Conservation (phyloP, 2,113 vertebrate genomes). For the Larimichthys crocea region DNA sequence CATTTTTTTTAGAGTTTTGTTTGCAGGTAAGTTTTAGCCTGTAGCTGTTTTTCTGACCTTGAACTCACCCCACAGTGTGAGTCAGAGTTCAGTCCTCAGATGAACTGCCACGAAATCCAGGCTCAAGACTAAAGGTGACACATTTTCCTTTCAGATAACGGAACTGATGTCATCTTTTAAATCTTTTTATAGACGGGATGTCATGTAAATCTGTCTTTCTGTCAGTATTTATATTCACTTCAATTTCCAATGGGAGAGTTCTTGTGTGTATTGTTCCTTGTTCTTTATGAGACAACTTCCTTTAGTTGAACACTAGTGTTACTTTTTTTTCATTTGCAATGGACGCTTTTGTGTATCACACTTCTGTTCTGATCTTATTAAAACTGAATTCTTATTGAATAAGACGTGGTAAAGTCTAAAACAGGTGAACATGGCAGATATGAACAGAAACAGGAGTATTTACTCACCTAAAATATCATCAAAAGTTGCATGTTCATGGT, state of each 20-base stretch:
- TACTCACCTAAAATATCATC: constrained; percentile 97
- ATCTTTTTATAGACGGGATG: neutral
- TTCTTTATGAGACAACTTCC: neutral
- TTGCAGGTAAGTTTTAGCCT: constrained; percentile 11
- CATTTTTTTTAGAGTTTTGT: neutral
- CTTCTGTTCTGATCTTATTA: neutral
- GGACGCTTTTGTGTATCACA: neutral
- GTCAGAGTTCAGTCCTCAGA: constrained; percentile 23
- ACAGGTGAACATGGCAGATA: neutral
- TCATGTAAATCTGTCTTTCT: neutral
- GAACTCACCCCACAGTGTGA: neutral
- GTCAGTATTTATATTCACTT: neutral
- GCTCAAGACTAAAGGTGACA: neutral
- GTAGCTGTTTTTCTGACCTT: constrained; percentile 26
- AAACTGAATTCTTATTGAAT: neutral
- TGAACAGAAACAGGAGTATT: neutral
- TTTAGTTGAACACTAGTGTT: neutral
- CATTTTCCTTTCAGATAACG: neutral
- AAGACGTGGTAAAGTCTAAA: neutral
- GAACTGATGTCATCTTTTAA: neutral
- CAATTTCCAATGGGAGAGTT: neutral
- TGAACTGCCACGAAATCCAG: constrained; percentile 1
- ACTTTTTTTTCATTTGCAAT: neutral
- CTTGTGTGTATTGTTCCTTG: too few species aligned
- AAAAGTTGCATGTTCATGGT: constrained; percentile 98